phyloP scores from a whole-genome alignment of 2,113 vertebrate species.

The Lagopus muta region DNA sequence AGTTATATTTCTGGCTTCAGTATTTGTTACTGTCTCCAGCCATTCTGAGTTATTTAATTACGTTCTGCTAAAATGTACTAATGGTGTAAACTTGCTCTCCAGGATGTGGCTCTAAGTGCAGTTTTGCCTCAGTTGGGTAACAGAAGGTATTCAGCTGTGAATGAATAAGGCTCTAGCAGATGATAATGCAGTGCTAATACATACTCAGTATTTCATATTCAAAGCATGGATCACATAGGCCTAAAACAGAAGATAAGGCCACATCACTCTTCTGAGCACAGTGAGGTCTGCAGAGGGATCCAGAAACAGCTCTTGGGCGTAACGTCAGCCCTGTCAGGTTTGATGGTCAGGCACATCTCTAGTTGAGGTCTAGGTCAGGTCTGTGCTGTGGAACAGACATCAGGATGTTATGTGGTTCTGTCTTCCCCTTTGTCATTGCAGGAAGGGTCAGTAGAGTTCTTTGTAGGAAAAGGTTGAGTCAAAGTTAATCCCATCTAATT shows the following conservation, averaged over 20 bases:
- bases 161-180: not conserved
- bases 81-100: rapidly evolving
- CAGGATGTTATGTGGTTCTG: not conserved
- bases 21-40: not conserved
- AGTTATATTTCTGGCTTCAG: not conserved
- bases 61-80: not conserved
- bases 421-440: not conserved
- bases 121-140: not conserved
- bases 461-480: not conserved
- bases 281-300: no score
- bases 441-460: not conserved
- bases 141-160: not conserved
- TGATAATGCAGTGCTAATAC: not conserved
- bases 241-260: not conserved
- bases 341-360: not conserved
- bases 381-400: not conserved
- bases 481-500: not conserved
- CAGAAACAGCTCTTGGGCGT: not conserved
- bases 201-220: not conserved
- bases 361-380: not conserved
- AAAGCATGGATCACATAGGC: not conserved
- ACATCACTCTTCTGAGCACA: not conserved
- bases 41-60: not conserved
- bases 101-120: not conserved
- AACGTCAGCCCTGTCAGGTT: not conserved